Evolutionary conservation across 2,797 vertebrate species (phyloP), one percentile per base, ranked within the genome.

Genomic region (Telmatherina bonti): DNA sequence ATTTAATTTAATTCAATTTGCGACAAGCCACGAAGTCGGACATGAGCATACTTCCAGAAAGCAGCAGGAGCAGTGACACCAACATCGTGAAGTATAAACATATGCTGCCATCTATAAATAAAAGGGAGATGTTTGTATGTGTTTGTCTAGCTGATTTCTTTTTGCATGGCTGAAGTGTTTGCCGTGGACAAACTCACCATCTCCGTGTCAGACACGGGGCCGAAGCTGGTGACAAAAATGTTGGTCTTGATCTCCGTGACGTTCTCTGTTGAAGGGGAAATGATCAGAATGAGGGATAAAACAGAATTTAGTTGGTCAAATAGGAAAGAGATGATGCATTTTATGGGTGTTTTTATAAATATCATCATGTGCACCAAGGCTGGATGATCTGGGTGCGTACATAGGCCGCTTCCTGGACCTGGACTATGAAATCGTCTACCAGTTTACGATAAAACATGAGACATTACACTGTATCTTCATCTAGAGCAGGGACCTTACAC

Each of bases 171-270:
- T 76, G 2, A 2, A 0, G 43, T 36, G 68, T 72, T 78, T 52
- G 63, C 41, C 11, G 24, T 2, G 22, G 54, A 53, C 7, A 0
- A 76, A 95, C 96, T 93, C 95, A 98, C 97, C 97, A 98, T 98
- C 91, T 97, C 96, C 0, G 96, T 97, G 91, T 98, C 97, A 3
- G 96, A 97, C 78, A 98, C 97, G 0, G 97, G 97, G 51, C 97
- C 97, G 24, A 98, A 97, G 91, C 97, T 98, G 85, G 96, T 98
- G 70, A 97, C 97, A 27, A 97, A 97, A 88, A 98, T 98, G 83
- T 98, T 95, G 0, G 97, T 98, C 92, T 96, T 95, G 91, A 98
- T 96, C 91, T 96, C 96, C 0, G 97, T 98, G 91, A 97, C 95
- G 55, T 96, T 94, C 76, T 97, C 97, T 98, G 93, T 76, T 83